Conservation (phyloP, 2,888 invertebrate genomes). For the Tachina fera region DNA sequence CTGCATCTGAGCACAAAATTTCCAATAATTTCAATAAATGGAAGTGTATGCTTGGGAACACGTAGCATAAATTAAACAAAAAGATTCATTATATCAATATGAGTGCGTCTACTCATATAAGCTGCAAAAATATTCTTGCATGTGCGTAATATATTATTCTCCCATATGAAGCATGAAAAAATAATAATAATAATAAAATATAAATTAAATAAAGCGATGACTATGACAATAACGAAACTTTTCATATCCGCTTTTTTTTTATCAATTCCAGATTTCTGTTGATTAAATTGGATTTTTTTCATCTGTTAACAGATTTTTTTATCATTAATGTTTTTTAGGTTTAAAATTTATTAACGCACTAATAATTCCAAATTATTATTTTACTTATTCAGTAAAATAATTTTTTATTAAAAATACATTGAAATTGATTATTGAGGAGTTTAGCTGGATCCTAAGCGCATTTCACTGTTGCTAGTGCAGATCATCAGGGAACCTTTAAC, state of each 20-base stretch:
- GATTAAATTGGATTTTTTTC: not conserved
- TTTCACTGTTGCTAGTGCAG: too few species aligned
- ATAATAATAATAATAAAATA: not conserved
- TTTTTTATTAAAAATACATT: too few species aligned
- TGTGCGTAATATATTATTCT: not conserved
- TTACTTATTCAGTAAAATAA: too few species aligned
- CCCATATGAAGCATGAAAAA: not conserved
- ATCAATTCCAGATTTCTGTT: not conserved
- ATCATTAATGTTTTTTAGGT: slow-evolving; percentile 2
- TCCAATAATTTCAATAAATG: not conserved
- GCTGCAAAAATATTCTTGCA: not conserved
- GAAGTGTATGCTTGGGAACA: not conserved
- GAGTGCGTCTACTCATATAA: slow-evolving; percentile 4
- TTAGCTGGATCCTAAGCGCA: too few species aligned
- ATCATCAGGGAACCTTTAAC: too few species aligned
- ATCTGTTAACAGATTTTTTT: not conserved
- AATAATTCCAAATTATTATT: too few species aligned
- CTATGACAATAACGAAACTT: not conserved
- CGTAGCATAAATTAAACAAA: slow-evolving; percentile 11
- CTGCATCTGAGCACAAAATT: not conserved
- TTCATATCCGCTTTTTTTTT: not conserved
- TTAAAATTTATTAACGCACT: too few species aligned
- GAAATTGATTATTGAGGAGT: too few species aligned
- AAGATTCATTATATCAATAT: not conserved
- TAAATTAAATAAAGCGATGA: slow-evolving; percentile 15